phyloP scores from a whole-genome alignment of 2,113 vertebrate species.

The Xyrauchen texanus region DNA sequence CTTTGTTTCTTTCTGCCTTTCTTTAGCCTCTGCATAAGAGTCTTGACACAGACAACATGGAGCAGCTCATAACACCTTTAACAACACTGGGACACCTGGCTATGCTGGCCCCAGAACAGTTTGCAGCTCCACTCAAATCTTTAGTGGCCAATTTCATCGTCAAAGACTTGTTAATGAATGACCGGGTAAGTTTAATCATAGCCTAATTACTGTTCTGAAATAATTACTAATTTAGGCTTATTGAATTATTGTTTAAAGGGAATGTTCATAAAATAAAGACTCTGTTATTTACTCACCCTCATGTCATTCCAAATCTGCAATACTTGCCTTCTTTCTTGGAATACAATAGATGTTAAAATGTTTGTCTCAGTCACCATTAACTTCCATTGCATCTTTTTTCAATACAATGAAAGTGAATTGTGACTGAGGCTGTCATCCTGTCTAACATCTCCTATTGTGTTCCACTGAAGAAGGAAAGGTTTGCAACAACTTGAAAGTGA shows the following conservation, averaged over 20 bases:
- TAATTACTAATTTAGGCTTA: conserved; percentile 4
- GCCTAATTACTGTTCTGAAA: not conserved
- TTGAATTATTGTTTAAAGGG: not conserved
- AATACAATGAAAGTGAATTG: too few species aligned
- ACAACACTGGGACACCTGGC: conserved; percentile 96
- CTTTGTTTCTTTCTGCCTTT: not conserved
- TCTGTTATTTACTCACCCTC: too few species aligned
- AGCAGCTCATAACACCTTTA: conserved; percentile 93
- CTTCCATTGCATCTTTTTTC: too few species aligned
- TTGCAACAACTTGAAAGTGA: too few species aligned
- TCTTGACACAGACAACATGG: conserved; percentile 91
- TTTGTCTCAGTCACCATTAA: too few species aligned
- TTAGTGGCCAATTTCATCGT: conserved; percentile 97
- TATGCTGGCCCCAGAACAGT: conserved; percentile 94
- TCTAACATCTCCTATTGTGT: too few species aligned
- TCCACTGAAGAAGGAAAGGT: too few species aligned
- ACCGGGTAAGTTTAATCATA: conserved; percentile 56
- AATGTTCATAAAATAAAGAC: too few species aligned
- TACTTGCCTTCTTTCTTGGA: too few species aligned
- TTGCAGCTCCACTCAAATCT: conserved; percentile 93
- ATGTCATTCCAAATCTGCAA: too few species aligned
- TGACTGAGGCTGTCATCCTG: too few species aligned
- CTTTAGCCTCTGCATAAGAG: conserved; percentile 92
- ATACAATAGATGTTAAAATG: too few species aligned
- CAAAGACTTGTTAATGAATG: conserved; percentile 97